These are phyloP conservation scores for Eupithecia insigniata DNA, from an alignment of 2,888 invertebrate species.

Conservation along the genomic window DNA sequence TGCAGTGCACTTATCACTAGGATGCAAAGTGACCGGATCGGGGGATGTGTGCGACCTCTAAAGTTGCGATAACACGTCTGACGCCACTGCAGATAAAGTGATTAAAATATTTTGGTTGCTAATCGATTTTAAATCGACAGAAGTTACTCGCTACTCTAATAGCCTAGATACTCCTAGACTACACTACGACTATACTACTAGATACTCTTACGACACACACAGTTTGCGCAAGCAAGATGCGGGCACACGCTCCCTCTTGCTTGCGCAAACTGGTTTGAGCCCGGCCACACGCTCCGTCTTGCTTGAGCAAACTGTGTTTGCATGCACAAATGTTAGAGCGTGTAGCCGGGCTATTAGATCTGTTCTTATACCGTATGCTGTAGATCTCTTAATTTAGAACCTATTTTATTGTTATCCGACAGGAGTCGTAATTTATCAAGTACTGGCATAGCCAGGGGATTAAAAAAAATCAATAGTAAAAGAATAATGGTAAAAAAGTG, in stretches of 20 bases:
- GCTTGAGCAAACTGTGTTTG: no score
- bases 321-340: no score
- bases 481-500: slow-evolving; percentile 16
- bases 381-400: not conserved
- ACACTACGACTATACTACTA: no score
- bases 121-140: not conserved
- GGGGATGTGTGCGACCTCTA: slow-evolving; percentile 56
- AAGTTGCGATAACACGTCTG: slow-evolving; percentile 59
- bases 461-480: not conserved
- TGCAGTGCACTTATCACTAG: slow-evolving; percentile 24
- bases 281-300: no score
- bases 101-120: not conserved
- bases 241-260: no score
- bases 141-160: not conserved
- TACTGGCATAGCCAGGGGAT: not conserved
- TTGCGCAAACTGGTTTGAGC: no score
- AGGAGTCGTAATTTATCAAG: not conserved
- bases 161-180: no score
- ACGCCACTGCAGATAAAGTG: slow-evolving; percentile 62
- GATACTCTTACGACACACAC: no score
- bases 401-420: not conserved
- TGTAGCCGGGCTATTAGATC: no score
- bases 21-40: slow-evolving; percentile 42
- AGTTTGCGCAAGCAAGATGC: no score
- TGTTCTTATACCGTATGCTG: no score